Evolutionary conservation across 2,113 vertebrate genomes (phyloP).

Genomic region (Tonatia bakeri): DNA sequence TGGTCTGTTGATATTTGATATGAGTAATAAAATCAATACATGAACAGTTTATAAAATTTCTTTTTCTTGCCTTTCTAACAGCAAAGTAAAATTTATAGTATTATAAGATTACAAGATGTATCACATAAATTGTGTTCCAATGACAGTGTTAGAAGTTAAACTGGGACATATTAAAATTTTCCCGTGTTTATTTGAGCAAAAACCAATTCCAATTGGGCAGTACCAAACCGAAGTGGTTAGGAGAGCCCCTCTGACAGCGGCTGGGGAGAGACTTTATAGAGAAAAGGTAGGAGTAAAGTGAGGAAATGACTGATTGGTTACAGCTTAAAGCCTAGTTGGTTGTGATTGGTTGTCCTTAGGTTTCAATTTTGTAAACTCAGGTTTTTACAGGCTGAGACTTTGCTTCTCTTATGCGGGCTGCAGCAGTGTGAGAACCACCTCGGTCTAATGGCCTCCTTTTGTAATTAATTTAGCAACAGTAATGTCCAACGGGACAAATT

Average conservation of each 20-base stretch:
- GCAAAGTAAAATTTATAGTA: background rate
- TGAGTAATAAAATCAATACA: background rate
- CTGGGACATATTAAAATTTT: background rate
- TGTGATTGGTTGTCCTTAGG: background rate
- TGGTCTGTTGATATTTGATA: background rate
- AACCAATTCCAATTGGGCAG: background rate
- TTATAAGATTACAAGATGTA: background rate
- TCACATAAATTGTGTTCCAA: background rate
- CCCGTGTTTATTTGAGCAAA: background rate
- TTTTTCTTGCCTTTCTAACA: background rate
- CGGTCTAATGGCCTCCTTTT: background rate
- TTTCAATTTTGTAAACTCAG: background rate
- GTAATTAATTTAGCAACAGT: background rate
- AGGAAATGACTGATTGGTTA: background rate
- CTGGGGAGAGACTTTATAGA: background rate
- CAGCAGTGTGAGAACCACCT: background rate
- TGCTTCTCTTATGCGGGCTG: background rate
- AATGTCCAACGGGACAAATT: background rate
- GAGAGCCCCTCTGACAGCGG: background rate
- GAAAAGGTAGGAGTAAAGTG: background rate
- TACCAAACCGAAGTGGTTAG: background rate
- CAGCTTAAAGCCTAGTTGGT: background rate
- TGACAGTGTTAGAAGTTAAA: background rate
- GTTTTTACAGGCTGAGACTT: background rate
- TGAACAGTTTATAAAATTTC: background rate